These are phyloP conservation scores for Polypedilum vanderplanki DNA, from an alignment of 1,140 invertebrate genomes.

Conservation along the genomic window DNA sequence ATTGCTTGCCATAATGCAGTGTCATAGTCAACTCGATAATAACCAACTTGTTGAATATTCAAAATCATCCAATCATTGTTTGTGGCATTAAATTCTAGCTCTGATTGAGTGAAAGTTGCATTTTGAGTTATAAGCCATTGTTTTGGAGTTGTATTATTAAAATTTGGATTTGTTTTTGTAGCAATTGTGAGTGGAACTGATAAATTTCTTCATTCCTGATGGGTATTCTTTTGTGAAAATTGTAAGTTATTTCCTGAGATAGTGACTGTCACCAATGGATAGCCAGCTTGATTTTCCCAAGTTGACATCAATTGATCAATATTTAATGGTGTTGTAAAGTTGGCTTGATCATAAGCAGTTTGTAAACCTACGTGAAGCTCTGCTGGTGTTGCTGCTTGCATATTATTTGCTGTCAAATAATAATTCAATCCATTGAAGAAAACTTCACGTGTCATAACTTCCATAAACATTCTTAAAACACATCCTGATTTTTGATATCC, in stretches of 20 bases:
- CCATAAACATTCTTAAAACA: constrained; percentile 28
- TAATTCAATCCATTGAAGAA: constrained; percentile 21
- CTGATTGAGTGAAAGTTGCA: background rate
- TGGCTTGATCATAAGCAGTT: constrained; percentile 40
- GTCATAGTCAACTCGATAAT: constrained; percentile 60
- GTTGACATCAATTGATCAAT: constrained; percentile 50
- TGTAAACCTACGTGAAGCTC: constrained; percentile 49
- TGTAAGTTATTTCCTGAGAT: background rate
- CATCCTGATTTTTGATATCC: background rate
- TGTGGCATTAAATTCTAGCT: constrained; percentile 37
- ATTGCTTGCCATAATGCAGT: constrained; percentile 47
- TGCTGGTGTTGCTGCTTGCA: constrained; percentile 35
- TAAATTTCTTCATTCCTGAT: constrained; percentile 36
- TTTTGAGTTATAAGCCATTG: background rate
- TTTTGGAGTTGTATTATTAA: constrained; percentile 41
- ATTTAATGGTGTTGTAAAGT: constrained; percentile 11
- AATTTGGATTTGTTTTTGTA: constrained; percentile 38
- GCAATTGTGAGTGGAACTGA: constrained; percentile 48
- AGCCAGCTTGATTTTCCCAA: constrained; percentile 55
- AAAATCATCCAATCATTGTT: constrained; percentile 34
- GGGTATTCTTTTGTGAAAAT: background rate
- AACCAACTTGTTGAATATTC: constrained; percentile 39
- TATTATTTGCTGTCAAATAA: constrained; percentile 16
- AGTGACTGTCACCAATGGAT: constrained; percentile 46
- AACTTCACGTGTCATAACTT: background rate